Evolutionary conservation across 2,797 vertebrate species (phyloP).

Genomic region (Crocidura indochinensis): DNA sequence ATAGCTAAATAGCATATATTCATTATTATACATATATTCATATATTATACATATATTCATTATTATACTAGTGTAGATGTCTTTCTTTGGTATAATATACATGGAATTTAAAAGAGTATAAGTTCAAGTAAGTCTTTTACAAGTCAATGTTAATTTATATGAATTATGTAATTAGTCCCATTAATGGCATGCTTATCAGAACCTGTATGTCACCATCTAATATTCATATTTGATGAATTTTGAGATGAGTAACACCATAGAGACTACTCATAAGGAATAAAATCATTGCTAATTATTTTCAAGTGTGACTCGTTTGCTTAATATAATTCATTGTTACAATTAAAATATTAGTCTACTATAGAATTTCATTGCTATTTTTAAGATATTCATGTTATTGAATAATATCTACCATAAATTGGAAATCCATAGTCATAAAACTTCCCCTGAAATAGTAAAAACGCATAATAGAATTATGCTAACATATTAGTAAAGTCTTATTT

Average conservation of each 20-base stretch:
- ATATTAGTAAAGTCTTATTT: constrained; percentile 2
- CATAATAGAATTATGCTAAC: background rate
- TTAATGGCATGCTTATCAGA: constrained; percentile 78
- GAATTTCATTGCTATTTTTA: background rate
- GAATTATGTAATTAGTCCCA: constrained; percentile 65
- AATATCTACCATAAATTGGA: background rate
- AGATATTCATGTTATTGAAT: background rate
- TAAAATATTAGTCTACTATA: background rate
- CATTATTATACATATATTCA: constrained; percentile 71
- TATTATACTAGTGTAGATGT: background rate
- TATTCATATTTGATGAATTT: constrained; percentile 72
- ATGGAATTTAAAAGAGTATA: constrained; percentile 32
- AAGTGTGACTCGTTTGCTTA: constrained; percentile 77
- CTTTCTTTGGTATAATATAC: constrained; percentile 32
- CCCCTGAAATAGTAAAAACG: background rate
- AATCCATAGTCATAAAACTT: background rate
- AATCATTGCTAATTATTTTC: constrained; percentile 82
- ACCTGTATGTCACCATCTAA: constrained; percentile 75
- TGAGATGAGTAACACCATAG: constrained; percentile 79
- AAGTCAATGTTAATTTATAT: constrained; percentile 80
- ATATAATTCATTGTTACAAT: constrained; percentile 68
- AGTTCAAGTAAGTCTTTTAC: constrained; percentile 25
- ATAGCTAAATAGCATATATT: no score
- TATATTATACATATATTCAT: no score
- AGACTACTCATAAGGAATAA: constrained; percentile 79